Conservation (phyloP, 2,797 vertebrate species). For the Pogoniulus pusillus region DNA sequence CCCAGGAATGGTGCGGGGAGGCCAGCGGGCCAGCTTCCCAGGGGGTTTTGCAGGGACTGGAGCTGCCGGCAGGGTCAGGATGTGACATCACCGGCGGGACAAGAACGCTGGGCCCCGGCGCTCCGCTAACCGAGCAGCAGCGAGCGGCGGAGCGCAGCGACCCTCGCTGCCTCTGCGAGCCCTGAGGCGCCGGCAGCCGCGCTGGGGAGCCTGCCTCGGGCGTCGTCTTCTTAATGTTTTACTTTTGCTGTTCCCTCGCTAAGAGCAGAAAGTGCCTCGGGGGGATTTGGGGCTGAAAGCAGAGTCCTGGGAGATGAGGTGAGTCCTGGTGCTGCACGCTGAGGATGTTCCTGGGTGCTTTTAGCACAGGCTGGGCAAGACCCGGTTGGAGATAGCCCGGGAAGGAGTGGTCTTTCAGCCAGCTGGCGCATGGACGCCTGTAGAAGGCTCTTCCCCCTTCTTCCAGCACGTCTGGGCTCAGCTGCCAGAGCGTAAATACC, state of each 20-base stretch:
- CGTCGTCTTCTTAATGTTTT: too few relatives aligned
- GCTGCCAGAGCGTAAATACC: not conserved
- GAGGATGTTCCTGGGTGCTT: not conserved
- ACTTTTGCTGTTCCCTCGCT: not conserved
- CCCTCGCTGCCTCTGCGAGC: not conserved
- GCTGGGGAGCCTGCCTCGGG: not conserved
- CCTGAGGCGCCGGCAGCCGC: not conserved
- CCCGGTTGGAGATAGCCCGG: not conserved
- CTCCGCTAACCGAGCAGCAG: not conserved
- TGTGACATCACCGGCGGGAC: conserved; percentile 88
- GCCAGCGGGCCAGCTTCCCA: not conserved
- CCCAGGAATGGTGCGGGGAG: not conserved
- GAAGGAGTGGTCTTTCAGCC: not conserved
- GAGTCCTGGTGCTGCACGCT: not conserved
- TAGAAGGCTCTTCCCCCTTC: not conserved
- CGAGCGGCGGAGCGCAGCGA: not conserved
- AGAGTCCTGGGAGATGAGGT: not conserved
- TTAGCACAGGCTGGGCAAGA: not conserved
- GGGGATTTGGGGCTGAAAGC: not conserved
- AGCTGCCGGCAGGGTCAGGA: conserved; percentile 85
- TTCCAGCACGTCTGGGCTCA: not conserved
- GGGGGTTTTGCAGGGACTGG: conserved; percentile 34
- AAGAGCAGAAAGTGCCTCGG: not conserved
- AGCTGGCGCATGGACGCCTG: not conserved
- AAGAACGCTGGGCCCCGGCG: not conserved